A percentile compares a stretch with the other conserved stretches of the same genome.
Conservation (phyloP, 2,113 vertebrate genomes). For the Pteronura brasiliensis region DNA sequence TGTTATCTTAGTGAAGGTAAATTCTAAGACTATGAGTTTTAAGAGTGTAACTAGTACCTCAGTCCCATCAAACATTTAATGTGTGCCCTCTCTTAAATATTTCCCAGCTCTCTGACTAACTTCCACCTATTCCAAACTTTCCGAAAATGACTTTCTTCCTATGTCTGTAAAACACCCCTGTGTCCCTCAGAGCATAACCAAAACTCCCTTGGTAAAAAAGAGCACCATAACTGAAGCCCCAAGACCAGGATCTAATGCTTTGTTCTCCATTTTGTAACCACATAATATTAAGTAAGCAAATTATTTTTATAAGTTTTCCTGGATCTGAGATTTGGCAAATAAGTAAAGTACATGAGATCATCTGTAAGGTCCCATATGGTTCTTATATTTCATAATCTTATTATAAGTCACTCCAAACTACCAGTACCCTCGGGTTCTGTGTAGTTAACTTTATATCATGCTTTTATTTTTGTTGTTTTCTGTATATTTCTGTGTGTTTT, state of each 20-base stretch:
- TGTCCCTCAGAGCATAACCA: not conserved
- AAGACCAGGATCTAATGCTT: not conserved
- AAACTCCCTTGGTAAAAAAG: not conserved
- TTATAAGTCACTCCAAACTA: not conserved
- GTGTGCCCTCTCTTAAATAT: not conserved
- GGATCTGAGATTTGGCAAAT: not conserved
- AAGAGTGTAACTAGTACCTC: not conserved
- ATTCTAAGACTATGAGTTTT: not conserved
- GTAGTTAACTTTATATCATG: not conserved
- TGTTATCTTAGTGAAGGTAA: not conserved
- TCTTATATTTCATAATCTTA: conserved; percentile 10
- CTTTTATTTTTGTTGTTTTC: not conserved
- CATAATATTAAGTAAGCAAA: not conserved
- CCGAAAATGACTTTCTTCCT: not conserved
- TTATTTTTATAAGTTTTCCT: conserved; percentile 26
- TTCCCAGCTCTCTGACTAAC: not conserved
- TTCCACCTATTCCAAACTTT: not conserved
- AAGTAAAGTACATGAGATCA: conserved; percentile 2
- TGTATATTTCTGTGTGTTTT: not conserved
- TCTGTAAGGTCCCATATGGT: not conserved
- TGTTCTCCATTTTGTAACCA: not conserved
- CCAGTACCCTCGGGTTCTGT: not conserved
- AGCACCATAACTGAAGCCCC: not conserved
- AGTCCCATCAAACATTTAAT: not conserved
- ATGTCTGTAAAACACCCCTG: not conserved